Evolutionary conservation across 2,797 vertebrate species (phyloP), one percentile per base, ranked within the genome.

Genomic region (Acrocephalus scirpaceus): DNA sequence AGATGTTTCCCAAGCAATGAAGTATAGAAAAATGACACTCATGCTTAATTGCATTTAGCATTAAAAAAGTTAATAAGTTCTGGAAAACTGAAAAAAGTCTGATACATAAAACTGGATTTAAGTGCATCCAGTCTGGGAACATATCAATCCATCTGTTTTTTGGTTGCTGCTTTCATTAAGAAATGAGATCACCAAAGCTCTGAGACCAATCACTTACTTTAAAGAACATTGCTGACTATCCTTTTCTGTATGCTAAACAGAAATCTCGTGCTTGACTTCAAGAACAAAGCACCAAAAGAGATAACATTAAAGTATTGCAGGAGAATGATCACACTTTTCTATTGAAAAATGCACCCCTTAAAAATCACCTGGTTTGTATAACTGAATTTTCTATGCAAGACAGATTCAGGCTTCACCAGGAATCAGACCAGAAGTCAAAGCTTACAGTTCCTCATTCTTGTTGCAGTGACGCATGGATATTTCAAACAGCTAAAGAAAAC

Each of bases 321-420:
- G 20, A 73, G 42, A 77, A 65, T 26, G 16, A 70, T 26, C 30
- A 72, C 16, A 75, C 1, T 5, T 65, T 86, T 89, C 66, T 54
- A 27, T n/a, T 44, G 38, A 51, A 36, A 84, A 84, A 47, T 19
- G 3, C 5, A 42, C 29, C 26, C 22, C 10, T 76, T 69, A 47
- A 11, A 18, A 50, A 47, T 69, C 42, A n/a, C 0, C 0, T 26
- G 16, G 22, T 34, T 83, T 4, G 0, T 18, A 16, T 44, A 92
- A 71, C 36, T 36, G 27, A 20, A 81, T 86, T 88, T 47, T 71
- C 15, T 40, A 2, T 40, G 13, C 51, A 57, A 83, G 38, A 73
- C 2, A 77, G 45, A 58, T 65, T 62, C 30, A 75, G 30, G 13
- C 7, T 69, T 88, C 3, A 2, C 27, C n/a, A 65, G 16, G 44